Evolutionary conservation across 2,113 vertebrate species (phyloP), one percentile per base, ranked within the genome.

Genomic region (Drymodes brunneopygia): DNA sequence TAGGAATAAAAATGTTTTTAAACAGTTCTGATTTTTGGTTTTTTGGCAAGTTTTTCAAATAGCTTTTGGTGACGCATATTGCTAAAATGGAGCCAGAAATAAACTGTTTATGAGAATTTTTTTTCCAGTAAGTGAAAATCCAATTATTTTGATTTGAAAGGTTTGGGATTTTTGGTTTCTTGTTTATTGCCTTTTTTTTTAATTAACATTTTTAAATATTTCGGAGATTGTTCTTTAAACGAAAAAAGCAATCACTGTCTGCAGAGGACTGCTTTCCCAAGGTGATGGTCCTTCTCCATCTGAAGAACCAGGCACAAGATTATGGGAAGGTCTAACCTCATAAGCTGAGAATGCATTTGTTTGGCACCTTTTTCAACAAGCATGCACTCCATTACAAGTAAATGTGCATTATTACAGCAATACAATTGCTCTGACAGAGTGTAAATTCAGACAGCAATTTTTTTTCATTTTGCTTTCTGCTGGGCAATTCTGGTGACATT

Each of bases 31-130:
- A 51, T 45, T 85, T 85, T 56, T 4, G 5, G 4, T 2, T 72
- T 89, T 91, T 65, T 83, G 72, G n/a, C 85, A 92, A 85, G 28
- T 42, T 88, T 90, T 88, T 93, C 40, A 90, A 67, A 85, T 71
- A 75, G 28, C 6, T 56, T 78, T 75, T 50, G 20, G 50, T 82
- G 79, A 88, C 4, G 7, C 22, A 57, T 53, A 42, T 22, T 80
- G 45, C 62, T 82, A 47, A 95, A 72, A 53, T 33, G 6, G 15
- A 57, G 48, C 57, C 78, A 83, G 82, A 94, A 93, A 93, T 38
- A 75, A 87, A 31, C 22, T 61, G 31, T 56, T 90, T 65, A 72
- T 3, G 4, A 42, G 29, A 40, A 48, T 6, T 19, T 35, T 9
- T 88, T 90, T 79, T 15, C 57, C 64, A 85, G 19, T 65, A 79